Evolutionary conservation across 2,888 invertebrate genomes (phyloP).

Genomic region (Melitaea athalia): DNA sequence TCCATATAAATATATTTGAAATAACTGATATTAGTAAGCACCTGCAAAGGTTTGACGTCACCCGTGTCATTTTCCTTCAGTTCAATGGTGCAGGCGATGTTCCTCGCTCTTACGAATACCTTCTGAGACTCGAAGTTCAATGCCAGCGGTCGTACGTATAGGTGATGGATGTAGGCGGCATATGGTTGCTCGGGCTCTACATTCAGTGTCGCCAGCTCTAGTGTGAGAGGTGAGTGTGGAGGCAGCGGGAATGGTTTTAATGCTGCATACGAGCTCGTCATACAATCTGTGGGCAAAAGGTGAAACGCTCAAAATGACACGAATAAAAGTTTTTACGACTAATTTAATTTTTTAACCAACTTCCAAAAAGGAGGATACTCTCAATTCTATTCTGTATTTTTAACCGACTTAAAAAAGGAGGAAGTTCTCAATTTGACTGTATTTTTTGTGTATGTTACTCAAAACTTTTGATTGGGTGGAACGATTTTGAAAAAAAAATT

Average conservation of each 20-base stretch:
- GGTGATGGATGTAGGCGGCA: constrained; percentile 92
- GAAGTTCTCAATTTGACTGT: no score
- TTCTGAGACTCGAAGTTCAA: constrained; percentile 96
- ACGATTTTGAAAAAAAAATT: no score
- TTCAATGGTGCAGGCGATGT: constrained; percentile 95
- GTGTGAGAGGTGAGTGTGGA: constrained; percentile 87
- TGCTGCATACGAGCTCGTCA: constrained; percentile 91
- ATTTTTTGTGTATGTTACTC: no score
- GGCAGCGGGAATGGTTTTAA: constrained; percentile 92
- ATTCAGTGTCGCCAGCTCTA: constrained; percentile 93
- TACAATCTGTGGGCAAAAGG: constrained; percentile 84
- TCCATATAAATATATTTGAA: no score
- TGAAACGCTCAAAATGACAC: neutral
- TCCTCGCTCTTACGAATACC: constrained; percentile 94
- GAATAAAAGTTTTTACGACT: neutral
- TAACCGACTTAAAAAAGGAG: no score
- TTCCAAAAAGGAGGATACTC: no score
- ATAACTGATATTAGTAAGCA: constrained; percentile 50
- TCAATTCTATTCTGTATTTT: no score
- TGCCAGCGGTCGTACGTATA: constrained; percentile 94
- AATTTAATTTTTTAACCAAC: no score
- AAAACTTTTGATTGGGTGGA: no score
- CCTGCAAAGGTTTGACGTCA: constrained; percentile 84
- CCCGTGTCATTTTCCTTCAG: constrained; percentile 90
- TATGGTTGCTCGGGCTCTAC: constrained; percentile 89